phyloP scores from a whole-genome alignment of 2,113 vertebrate genomes.

The Sialia sialis region DNA sequence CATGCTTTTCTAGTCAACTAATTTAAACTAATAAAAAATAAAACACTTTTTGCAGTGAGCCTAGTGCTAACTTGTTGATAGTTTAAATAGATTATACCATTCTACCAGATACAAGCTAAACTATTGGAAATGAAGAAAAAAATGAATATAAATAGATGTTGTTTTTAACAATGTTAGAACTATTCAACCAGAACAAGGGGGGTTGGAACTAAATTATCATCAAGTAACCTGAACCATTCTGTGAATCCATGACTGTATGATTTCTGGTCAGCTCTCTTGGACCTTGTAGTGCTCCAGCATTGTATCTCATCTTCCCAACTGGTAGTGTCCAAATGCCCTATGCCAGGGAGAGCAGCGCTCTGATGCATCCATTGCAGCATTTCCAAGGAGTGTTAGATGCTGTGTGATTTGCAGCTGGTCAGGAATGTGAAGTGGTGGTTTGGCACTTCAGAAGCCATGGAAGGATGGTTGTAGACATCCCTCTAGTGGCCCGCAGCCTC shows the following conservation, averaged over 20 bases:
- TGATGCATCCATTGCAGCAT: not conserved
- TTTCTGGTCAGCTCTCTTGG: not conserved
- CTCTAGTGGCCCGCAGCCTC: not conserved
- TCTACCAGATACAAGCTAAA: not conserved
- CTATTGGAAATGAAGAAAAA: not conserved
- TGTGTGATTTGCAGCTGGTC: not conserved
- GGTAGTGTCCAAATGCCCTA: not conserved
- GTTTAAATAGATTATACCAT: not conserved
- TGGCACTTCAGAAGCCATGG: accelerated
- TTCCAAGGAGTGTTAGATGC: not conserved
- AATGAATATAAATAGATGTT: not conserved
- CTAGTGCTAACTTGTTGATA: not conserved
- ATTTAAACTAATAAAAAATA: not conserved
- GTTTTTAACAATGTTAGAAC: not conserved
- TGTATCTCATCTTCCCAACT: not conserved
- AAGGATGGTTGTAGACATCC: not conserved
- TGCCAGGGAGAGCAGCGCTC: not conserved
- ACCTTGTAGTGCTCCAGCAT: not conserved
- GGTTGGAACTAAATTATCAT: not conserved
- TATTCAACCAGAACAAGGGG: not conserved
- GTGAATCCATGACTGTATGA: not conserved
- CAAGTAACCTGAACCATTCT: not conserved
- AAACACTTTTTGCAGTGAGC: not conserved
- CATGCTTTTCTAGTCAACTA: not conserved
- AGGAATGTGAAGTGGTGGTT: not conserved